These are phyloP conservation scores for Eueremaeus valkanovi DNA, from an alignment of 2,888 invertebrate genomes.

Conservation along the genomic window DNA sequence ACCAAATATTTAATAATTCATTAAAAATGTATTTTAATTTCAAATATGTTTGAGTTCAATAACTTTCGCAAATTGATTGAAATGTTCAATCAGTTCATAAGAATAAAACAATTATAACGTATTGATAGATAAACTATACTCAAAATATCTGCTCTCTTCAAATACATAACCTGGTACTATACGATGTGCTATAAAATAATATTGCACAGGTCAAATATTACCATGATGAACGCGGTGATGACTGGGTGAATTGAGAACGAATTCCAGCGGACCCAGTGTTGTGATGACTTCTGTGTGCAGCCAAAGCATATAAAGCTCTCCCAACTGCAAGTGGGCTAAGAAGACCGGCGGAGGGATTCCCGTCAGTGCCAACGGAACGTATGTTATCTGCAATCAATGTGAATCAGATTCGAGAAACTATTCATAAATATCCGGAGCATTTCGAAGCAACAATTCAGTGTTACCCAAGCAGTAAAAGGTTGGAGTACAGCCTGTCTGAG, in stretches of 20 bases:
- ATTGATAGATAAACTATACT: too few species aligned
- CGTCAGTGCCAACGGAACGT: constrained; percentile 37
- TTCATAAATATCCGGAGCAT: not conserved
- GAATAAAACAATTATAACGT: too few species aligned
- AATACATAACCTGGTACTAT: too few species aligned
- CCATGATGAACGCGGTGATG: constrained; percentile 66
- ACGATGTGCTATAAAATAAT: too few species aligned
- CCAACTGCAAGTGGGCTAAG: constrained; percentile 41
- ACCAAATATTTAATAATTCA: too few species aligned
- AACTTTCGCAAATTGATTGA: too few species aligned
- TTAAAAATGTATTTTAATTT: too few species aligned
- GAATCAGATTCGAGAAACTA: not conserved
- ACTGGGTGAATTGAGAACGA: constrained; percentile 79
- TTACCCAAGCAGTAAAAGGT: constrained; percentile 75
- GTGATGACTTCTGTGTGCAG: constrained; percentile 55
- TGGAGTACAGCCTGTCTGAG: constrained; percentile 73
- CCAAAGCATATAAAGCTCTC: constrained; percentile 43
- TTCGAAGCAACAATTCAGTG: too few species aligned
- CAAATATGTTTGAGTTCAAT: too few species aligned
- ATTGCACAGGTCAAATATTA: too few species aligned
- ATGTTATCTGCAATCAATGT: too few species aligned
- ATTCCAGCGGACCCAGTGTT: constrained; percentile 76
- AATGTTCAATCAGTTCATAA: not conserved
- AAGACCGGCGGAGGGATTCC: constrained; percentile 41
- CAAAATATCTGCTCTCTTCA: too few species aligned